Conservation (phyloP, 2,888 invertebrate species). For the Oscheius sp. region DNA sequence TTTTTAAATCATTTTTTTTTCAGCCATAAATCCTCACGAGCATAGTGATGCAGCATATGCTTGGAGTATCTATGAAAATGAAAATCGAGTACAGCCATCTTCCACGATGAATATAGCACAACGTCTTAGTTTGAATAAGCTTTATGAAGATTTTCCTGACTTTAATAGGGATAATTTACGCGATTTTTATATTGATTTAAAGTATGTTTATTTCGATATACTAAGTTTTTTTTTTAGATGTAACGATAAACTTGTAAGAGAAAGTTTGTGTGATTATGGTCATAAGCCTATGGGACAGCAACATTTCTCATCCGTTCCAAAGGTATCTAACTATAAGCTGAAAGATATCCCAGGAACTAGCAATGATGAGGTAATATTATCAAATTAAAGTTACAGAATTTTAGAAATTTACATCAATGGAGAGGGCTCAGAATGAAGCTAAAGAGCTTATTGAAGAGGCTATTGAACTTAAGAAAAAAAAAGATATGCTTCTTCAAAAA, state of each 20-base stretch:
- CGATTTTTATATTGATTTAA: not conserved
- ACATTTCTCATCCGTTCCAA: too few relatives aligned
- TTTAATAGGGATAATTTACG: not conserved
- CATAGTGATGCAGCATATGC: constrained; percentile 1
- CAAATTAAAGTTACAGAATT: too few relatives aligned
- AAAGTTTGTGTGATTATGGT: too few relatives aligned
- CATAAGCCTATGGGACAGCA: too few relatives aligned
- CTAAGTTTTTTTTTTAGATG: too few relatives aligned
- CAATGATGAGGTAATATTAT: too few relatives aligned
- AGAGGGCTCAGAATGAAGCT: not conserved
- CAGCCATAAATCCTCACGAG: not conserved
- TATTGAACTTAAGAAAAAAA: not conserved
- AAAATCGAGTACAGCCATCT: not conserved
- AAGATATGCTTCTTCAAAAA: too few relatives aligned
- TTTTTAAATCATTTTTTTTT: not conserved
- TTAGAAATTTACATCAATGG: too few relatives aligned
- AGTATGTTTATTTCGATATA: too few relatives aligned
- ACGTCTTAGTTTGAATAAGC: not conserved
- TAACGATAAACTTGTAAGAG: too few relatives aligned
- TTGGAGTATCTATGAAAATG: not conserved
- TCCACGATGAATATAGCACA: not conserved
- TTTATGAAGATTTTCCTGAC: not conserved
- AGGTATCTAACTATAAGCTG: too few relatives aligned
- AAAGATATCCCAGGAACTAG: too few relatives aligned
- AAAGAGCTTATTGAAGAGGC: not conserved